Evolutionary conservation across 37 sponge, comb jelly and placozoan species (phyloP), one percentile per base, ranked within the genome.

Genomic region (Halisarca cf. caerulea): DNA sequence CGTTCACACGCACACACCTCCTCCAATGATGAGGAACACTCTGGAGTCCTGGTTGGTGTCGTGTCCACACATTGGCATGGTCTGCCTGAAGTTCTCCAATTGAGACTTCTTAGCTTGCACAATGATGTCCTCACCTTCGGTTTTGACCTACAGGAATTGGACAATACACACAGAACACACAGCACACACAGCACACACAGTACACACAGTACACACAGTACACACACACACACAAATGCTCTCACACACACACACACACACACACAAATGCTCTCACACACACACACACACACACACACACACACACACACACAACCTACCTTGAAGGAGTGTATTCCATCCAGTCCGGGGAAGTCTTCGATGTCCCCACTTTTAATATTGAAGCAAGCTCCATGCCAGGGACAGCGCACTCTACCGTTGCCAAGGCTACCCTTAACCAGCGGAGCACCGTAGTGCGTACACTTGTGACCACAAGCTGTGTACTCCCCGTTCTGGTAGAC

Each of bases 371-470:
- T 94, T 24, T 71, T 83, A 4, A 86, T 66, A 55, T 94, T 97
- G 87, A 97, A 97, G 80, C 97, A 97, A 37, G 97, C 97, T 57
- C 97, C 97, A 57, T 97, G 97, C 97, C 97, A 97, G 24, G 97
- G 97, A 59, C 97, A 97, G 4, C 97, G 85, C 35, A 97, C 91
- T 25, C 93, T 80, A 20, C 90, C 89, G 24, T 94, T 82, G 27
- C 96, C 90, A 47, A 95, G 96, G 83, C 70, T 82, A 58, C 97
- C 97, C 70, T 94, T 97, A 34, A 73, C 82, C 57, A 97, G 89
- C 9, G 97, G 97, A 40, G 97, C 97, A 45, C 97, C 97, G 57
- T 90, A 94, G 81, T 97, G 97, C 14, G 95, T 92, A 80, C 97
- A 97, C 73, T 94, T 94, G 86, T 72, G 82, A 8, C 90, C 92